These are phyloP conservation scores for Andrena camellia DNA, from an alignment of 2,888 invertebrate species.

Conservation along the genomic window DNA sequence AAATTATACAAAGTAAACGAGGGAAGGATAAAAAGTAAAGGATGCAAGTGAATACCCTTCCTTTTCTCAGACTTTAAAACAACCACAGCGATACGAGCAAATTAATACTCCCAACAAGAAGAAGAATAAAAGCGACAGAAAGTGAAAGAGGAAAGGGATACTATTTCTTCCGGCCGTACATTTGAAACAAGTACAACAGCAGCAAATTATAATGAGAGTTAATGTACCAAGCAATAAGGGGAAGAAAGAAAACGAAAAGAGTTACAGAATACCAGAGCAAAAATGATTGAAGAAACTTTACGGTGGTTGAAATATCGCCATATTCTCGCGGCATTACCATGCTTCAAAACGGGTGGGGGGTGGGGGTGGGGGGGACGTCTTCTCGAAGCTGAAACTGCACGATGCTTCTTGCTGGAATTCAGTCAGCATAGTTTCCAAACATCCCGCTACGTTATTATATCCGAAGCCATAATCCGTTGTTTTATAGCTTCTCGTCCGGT, in stretches of 20 bases:
- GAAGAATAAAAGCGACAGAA: background rate
- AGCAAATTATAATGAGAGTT: no score
- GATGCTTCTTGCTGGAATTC: slow-evolving; percentile 17
- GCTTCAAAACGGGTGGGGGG: background rate
- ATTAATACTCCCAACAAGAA: no score
- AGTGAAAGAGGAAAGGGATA: no score
- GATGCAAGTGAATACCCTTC: no score
- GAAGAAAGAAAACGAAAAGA: no score
- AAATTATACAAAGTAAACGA: background rate
- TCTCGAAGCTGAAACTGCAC: background rate
- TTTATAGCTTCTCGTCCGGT: slow-evolving; percentile 22
- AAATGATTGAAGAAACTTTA: background rate
- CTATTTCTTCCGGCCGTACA: no score
- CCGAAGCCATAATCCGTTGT: slow-evolving; percentile 25
- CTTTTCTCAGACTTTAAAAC: background rate
- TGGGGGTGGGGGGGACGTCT: background rate
- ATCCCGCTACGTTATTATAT: slow-evolving; percentile 25
- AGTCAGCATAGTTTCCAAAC: slow-evolving; percentile 29
- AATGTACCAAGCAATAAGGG: background rate
- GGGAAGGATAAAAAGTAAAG: background rate
- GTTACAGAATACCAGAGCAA: background rate
- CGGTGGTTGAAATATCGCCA: background rate
- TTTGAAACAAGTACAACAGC: no score
- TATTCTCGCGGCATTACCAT: background rate
- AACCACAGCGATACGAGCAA: background rate